Evolutionary conservation across 2,888 invertebrate genomes (phyloP), one percentile per base, ranked within the genome.

Genomic region (Synanthedon andrenaeformis): DNA sequence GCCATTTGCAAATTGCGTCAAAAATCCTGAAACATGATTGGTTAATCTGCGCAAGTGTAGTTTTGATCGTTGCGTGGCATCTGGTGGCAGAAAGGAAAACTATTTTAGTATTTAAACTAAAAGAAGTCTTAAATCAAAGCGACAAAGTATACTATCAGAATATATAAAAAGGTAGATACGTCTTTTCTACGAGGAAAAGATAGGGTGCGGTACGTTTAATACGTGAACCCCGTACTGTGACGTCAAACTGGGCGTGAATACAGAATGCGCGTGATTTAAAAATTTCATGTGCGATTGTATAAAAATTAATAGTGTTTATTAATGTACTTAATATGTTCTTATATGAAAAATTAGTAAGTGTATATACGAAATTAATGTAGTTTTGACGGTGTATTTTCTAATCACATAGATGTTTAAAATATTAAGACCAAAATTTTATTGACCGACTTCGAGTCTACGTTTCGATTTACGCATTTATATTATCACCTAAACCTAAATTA

Each of bases 1-100:
- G 87, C 88, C 88, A 88, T 88, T 88, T 88, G 88, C 88, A 88
- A 88, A 88, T 88, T 88, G 87, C 87, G 86, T 86, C 87, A 87
- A 88, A 88, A 76, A 79, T 76, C 73, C 77, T 77, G 69, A 63
- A 73, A 72, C 70, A 69, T 78, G 80, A 88, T 88, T 88, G 88
- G 88, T 74, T 64, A 67, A 67, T 72, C 71, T 77, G 77, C 79
- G 82, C 82, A 78, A 74, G 72, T 77, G 69, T 74, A 72, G 73
- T 79, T 71, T 53, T 64, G 63, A 59, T 58, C 56, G 58, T 51
- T 57, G 56, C 62, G 62, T 71, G 80, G 72, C 70, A 73, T 73
- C 86, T 86, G 60, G 65, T 66, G 70, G 54, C 23, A 41, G 13
- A 55, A 56, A 60, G 53, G 41, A 1, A 54, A 65, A 81, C 72